Conservation (phyloP, 2,888 invertebrate genomes). For the Gari tellinella region DNA sequence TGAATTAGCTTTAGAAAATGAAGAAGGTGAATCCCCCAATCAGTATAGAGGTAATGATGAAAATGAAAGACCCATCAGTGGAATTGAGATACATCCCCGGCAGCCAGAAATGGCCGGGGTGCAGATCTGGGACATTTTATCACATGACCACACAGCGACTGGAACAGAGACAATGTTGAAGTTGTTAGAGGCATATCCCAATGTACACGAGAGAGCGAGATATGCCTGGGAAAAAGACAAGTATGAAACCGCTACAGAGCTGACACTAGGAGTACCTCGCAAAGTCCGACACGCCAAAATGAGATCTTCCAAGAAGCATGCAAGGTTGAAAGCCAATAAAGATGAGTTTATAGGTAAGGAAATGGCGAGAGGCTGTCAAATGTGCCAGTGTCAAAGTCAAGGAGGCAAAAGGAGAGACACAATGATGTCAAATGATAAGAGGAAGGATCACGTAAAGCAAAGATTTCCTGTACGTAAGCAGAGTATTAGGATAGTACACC, state of each 20-base stretch:
- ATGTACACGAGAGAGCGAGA: conserved; percentile 23
- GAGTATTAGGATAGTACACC: conserved; percentile 23
- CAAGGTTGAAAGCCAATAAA: not conserved
- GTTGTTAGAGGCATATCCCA: conserved; percentile 43
- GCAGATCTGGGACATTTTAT: conserved; percentile 50
- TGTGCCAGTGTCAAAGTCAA: conserved; percentile 24
- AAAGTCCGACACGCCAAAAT: conserved; percentile 35
- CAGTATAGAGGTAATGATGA: not conserved
- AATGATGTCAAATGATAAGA: conserved; percentile 9
- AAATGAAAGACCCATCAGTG: conserved; percentile 15
- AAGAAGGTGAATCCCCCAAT: not conserved
- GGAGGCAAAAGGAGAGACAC: conserved; percentile 2
- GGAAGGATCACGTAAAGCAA: conserved; percentile 22
- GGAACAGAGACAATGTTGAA: conserved; percentile 46
- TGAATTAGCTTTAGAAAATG: not conserved
- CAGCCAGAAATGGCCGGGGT: conserved; percentile 22
- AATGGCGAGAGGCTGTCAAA: conserved; percentile 2
- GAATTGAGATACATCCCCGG: conserved; percentile 19
- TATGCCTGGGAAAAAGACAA: conserved; percentile 20
- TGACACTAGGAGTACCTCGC: conserved; percentile 49
- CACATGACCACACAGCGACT: conserved; percentile 34
- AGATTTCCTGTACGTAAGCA: conserved; percentile 36
- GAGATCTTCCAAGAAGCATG: conserved; percentile 21
- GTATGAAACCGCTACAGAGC: conserved; percentile 36
- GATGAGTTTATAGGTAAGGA: not conserved